These are phyloP conservation scores for Drosophila insularis DNA, from an alignment of 1,140 invertebrate species.

Conservation along the genomic window DNA sequence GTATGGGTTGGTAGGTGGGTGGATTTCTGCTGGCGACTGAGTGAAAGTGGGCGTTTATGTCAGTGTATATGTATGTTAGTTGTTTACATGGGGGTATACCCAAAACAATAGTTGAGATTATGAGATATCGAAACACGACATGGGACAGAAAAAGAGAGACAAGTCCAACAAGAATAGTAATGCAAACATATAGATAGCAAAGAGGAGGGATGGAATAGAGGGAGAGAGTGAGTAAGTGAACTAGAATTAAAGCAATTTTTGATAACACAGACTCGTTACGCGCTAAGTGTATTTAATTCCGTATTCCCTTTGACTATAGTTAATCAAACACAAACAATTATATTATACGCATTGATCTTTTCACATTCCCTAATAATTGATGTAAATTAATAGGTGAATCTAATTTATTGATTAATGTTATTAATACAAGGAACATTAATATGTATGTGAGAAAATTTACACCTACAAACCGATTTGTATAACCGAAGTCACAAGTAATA, in stretches of 20 bases:
- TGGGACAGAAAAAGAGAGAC: background rate
- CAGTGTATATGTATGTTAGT: conserved; percentile 21
- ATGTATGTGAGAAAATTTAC: too few relatives aligned
- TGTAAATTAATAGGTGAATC: too few relatives aligned
- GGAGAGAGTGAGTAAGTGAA: background rate
- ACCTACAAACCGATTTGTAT: too few relatives aligned
- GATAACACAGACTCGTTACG: background rate
- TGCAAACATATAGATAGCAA: background rate
- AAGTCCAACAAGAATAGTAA: background rate
- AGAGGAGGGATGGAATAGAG: background rate
- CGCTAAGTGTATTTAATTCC: background rate
- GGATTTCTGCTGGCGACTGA: background rate
- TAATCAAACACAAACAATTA: too few relatives aligned
- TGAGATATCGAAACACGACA: background rate
- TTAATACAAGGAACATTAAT: too few relatives aligned
- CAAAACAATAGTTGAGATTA: conserved; percentile 18
- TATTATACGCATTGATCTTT: background rate
- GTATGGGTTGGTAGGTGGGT: background rate
- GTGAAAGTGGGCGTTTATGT: conserved; percentile 11
- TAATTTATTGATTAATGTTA: too few relatives aligned
- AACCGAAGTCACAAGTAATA: too few relatives aligned
- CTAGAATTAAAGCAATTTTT: background rate
- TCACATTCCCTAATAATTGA: too few relatives aligned
- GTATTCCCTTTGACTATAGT: background rate
- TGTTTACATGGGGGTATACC: conserved; percentile 15